Conservation (phyloP, 92 coral and sea anemone species). For the Metridium senile region DNA sequence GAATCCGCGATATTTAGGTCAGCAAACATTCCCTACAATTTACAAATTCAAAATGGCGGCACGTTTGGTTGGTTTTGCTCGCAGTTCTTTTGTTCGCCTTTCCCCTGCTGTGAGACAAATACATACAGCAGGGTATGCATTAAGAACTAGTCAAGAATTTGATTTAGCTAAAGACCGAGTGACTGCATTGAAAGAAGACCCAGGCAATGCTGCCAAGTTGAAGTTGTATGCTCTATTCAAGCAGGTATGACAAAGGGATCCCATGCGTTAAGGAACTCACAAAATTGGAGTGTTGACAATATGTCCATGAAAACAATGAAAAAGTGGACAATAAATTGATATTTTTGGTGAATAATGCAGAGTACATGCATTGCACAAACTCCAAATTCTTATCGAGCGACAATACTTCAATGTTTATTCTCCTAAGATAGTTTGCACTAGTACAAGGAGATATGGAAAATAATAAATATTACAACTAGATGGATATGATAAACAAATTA, state of each 20-base stretch:
- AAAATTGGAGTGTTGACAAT: too few relatives aligned
- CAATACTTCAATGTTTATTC: too few relatives aligned
- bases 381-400: too few relatives aligned
- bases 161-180: conserved; percentile 77
- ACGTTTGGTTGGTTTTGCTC: conserved; percentile 19
- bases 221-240: conserved; percentile 95
- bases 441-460: too few relatives aligned
- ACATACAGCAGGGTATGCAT: conserved; percentile 32
- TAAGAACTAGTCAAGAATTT: conserved; percentile 58
- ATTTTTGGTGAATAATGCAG: too few relatives aligned
- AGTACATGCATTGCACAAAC: too few relatives aligned
- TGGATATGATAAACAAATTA: too few relatives aligned
- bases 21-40: neutral
- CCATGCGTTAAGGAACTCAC: too few relatives aligned
- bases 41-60: conserved; percentile 58
- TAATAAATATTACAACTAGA: too few relatives aligned
- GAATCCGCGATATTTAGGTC: neutral
- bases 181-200: conserved; percentile 81
- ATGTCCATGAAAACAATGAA: too few relatives aligned
- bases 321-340: too few relatives aligned
- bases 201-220: conserved; percentile 91
- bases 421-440: too few relatives aligned
- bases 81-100: neutral
- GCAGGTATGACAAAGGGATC: conserved; percentile 66
- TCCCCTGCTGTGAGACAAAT: conserved; percentile 45